Base-by-base conservation (phyloP, 2,888 invertebrate species). In the Phorcus lineatus region DNA sequence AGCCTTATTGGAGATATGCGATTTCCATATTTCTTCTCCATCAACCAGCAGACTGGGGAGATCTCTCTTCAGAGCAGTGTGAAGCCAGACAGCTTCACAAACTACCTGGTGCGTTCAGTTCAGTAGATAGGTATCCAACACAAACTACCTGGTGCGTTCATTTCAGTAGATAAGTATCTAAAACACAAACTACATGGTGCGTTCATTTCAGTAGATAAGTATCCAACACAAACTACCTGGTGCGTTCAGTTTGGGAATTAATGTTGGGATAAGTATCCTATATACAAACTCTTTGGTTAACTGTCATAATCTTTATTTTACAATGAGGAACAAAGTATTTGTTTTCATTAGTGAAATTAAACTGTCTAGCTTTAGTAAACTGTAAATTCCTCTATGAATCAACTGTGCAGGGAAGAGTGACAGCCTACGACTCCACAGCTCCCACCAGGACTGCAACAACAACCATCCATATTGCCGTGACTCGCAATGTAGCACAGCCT, bases 401-500 rank as follows among this genome's bases (percentile, higher is more conserved):
- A 36, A 36, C 7, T 36, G 4, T 7, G 36, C 85, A 84, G 86
- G 84, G 84, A 54, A 80, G 82, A 70, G 84, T 91, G 67, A 84
- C 83, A 75, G 90, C 87, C 7, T 89, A 86, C 78, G 88, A 90
- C 77, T 83, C 86, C 17, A 81, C 81, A 0, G 87, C 88, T 66
- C 88, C 88, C 0, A 53, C 62, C 16, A 84, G 86, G 31, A 75
- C 80, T 2, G 86, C 86, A 1, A 81, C 81, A 31, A 85, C 88
- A 4, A 84, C 85, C 13, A 89, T 91, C 0, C 77, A 83, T 52
- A 88, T 92, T 0, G 83, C 78, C 11, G 82, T 90, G 16, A 79
- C 31, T 0, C 82, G 90, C 31, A 90, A 91, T 74, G 79, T 85
- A 11, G 47, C 47, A 4, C 6, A 6, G 47, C 47, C 47, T 6